Percentiles rank a stretch among this genome's conserved stretches.
Evolutionary conservation across 2,113 vertebrate species (phyloP).

Genomic region (Psephotus haematonotus): DNA sequence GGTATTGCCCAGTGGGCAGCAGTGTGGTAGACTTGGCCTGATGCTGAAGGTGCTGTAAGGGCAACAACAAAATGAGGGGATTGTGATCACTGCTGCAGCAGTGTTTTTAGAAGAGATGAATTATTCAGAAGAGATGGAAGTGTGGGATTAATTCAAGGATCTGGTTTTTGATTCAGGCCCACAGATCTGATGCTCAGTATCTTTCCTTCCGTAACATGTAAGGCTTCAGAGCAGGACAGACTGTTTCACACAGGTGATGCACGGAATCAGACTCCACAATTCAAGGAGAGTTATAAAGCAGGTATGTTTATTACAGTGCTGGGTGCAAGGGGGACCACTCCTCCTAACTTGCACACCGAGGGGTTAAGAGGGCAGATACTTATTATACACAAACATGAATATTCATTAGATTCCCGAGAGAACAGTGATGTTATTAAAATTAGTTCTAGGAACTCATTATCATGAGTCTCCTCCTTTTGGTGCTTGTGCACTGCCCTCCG

Average conservation of each 20-base stretch:
- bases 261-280: too few relatives aligned
- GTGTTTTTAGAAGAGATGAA: background rate
- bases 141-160: background rate
- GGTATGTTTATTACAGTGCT: too few relatives aligned
- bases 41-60: background rate
- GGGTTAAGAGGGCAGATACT: too few relatives aligned
- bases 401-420: too few relatives aligned
- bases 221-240: background rate
- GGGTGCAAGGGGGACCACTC: too few relatives aligned
- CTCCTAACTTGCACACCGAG: too few relatives aligned
- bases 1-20: background rate
- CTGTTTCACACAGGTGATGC: background rate
- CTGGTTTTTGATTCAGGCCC: background rate
- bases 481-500: too few relatives aligned
- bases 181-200: background rate
- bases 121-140: background rate
- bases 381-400: too few relatives aligned
- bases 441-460: too few relatives aligned
- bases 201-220: background rate
- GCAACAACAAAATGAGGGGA: fast-evolving
- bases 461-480: too few relatives aligned
- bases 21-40: fast-evolving
- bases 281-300: too few relatives aligned
- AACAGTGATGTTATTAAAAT: too few relatives aligned
- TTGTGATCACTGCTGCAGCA: background rate